Evolutionary conservation across 2,888 invertebrate genomes (phyloP).

Genomic region (Cosmopolites sordidus): DNA sequence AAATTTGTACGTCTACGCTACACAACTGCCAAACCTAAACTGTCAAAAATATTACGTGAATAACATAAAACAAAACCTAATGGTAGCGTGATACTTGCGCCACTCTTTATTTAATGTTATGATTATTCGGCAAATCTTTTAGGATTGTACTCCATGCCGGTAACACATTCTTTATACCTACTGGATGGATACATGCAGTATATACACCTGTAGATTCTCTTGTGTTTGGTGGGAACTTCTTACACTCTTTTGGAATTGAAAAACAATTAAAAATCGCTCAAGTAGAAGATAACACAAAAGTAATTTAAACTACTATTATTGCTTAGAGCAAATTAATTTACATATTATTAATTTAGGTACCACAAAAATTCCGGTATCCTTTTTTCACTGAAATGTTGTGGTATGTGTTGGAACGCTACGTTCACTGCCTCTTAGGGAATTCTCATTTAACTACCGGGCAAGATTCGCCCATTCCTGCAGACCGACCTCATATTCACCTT

Average conservation of each 20-base stretch:
- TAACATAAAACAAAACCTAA: too few relatives aligned
- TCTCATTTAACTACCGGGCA: constrained; percentile 63
- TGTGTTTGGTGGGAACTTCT: constrained; percentile 97
- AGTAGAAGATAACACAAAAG: constrained; percentile 92
- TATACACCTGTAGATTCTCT: constrained; percentile 94
- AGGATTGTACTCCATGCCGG: constrained; percentile 74
- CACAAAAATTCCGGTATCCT: constrained; percentile 95
- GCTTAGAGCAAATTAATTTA: not conserved
- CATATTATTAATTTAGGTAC: constrained; percentile 60
- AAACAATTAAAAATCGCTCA: constrained; percentile 94
- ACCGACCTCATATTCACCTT: constrained; percentile 65
- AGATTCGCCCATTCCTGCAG: constrained; percentile 45
- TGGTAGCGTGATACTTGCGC: too few relatives aligned
- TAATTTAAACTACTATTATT: constrained; percentile 41
- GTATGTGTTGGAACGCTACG: constrained; percentile 94
- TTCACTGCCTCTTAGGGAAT: constrained; percentile 78
- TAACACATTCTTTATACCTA: constrained; percentile 95
- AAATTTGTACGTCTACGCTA: too few relatives aligned
- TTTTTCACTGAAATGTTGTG: constrained; percentile 98
- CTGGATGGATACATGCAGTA: constrained; percentile 99
- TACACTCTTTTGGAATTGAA: constrained; percentile 93
- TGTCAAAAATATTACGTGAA: too few relatives aligned
- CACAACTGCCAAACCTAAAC: too few relatives aligned
- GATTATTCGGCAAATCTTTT: constrained; percentile 4
- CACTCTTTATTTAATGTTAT: not conserved